Evolutionary conservation across 2,797 vertebrate species (phyloP).

Genomic region (Linurgus olivaceus): DNA sequence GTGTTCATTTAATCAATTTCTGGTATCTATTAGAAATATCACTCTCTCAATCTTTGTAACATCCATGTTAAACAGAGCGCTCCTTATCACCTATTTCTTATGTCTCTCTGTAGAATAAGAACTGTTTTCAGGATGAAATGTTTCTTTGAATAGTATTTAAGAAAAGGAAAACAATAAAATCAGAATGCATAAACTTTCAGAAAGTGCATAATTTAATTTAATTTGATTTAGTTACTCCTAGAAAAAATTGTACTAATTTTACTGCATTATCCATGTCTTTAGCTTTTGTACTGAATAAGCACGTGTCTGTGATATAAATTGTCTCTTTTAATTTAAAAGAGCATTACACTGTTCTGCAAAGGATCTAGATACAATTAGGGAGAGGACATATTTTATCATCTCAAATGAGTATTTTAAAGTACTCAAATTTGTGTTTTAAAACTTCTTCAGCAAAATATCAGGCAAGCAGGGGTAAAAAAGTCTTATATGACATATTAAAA

Average conservation of each 20-base stretch:
- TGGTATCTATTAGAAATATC: neutral
- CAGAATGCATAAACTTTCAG: neutral
- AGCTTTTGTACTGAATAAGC: neutral
- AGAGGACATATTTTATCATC: neutral
- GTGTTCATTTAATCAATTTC: neutral
- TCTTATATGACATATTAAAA: neutral
- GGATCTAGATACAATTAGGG: neutral
- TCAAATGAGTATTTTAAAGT: neutral
- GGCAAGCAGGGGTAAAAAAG: fast-evolving
- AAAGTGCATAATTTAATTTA: neutral
- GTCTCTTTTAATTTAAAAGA: neutral
- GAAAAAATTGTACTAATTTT: neutral
- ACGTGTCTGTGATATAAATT: neutral
- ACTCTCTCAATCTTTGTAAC: neutral
- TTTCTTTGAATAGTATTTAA: neutral
- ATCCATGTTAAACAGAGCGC: neutral
- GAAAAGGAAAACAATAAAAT: neutral
- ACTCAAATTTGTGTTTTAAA: neutral
- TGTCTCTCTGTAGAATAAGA: neutral
- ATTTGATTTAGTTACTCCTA: neutral
- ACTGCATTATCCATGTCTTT: neutral
- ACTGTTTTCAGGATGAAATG: neutral
- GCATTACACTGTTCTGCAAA: neutral
- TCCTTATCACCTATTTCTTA: neutral
- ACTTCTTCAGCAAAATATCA: neutral